Percentiles rank a stretch among this genome's conserved stretches.
phyloP scores from a whole-genome alignment of 2,113 vertebrate genomes.

The Danionella cerebrum region DNA sequence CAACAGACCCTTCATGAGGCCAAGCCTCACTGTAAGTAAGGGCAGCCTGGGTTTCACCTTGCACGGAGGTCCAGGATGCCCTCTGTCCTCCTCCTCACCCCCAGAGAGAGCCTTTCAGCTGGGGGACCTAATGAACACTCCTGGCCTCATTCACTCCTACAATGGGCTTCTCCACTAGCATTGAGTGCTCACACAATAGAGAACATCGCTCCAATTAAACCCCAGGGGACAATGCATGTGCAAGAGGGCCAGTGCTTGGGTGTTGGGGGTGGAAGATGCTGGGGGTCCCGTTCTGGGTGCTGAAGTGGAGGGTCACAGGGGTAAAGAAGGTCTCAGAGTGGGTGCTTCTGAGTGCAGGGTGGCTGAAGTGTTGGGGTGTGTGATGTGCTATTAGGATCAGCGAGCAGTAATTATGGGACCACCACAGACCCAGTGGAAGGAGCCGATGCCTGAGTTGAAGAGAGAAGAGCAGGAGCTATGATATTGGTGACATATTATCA shows the following conservation, averaged over 20 bases:
- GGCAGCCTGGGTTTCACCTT: conserved; percentile 54
- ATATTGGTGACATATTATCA: neutral
- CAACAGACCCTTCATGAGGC: conserved; percentile 60
- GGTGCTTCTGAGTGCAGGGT: conserved; percentile 59
- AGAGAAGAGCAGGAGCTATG: neutral
- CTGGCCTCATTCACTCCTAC: conserved; percentile 70
- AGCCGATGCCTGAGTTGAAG: neutral
- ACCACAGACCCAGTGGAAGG: conserved; percentile 18
- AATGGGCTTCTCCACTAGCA: conserved; percentile 68
- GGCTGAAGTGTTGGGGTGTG: conserved; percentile 61
- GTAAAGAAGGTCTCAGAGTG: conserved; percentile 62
- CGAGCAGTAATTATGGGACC: conserved; percentile 67
- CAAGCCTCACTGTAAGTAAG: conserved; percentile 66
- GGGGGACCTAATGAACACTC: conserved; percentile 76
- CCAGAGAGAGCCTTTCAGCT: conserved; percentile 66
- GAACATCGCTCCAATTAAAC: conserved; percentile 76
- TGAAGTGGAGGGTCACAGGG: conserved; percentile 52
- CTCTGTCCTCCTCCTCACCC: conserved; percentile 50
- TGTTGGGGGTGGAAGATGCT: conserved; percentile 29
- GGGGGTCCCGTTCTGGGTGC: conserved; percentile 27
- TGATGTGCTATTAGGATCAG: conserved; percentile 73
- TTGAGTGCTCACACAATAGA: conserved; percentile 65
- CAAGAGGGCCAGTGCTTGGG: conserved; percentile 48
- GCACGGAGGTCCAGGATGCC: conserved; percentile 52
- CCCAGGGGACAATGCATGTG: conserved; percentile 63